Evolutionary conservation across 2,888 invertebrate species (phyloP).

Genomic region (Petrophora chlorosata): DNA sequence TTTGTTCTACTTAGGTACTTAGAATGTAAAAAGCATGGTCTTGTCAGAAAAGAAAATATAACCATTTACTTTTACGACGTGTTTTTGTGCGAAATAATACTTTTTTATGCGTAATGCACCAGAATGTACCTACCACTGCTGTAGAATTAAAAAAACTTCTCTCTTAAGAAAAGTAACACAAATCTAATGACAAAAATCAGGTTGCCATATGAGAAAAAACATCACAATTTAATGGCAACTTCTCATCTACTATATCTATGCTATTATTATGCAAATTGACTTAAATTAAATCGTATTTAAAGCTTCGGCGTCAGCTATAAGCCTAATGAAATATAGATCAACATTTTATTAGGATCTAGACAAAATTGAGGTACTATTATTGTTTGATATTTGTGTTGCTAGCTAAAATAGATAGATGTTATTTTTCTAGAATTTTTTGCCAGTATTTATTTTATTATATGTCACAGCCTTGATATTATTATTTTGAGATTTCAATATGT

Average conservation of each 20-base stretch:
- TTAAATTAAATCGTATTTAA: conserved; percentile 31
- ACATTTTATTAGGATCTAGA: neutral
- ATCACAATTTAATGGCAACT: conserved; percentile 28
- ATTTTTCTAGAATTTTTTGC: neutral
- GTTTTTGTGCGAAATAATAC: conserved; percentile 36
- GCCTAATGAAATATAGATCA: conserved; percentile 23
- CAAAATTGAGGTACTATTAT: conserved; percentile 23
- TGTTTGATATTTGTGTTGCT: conserved; percentile 9
- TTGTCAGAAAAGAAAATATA: too few relatives aligned
- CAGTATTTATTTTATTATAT: conserved; percentile 6
- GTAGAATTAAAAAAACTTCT: conserved; percentile 2
- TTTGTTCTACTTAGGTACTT: too few relatives aligned
- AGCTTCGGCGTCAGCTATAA: conserved; percentile 29
- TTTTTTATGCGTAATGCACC: conserved; percentile 23
- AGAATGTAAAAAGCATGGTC: too few relatives aligned
- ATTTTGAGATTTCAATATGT: conserved; percentile 1
- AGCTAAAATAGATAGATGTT: conserved; percentile 22
- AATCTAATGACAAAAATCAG: conserved; percentile 26
- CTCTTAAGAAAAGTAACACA: conserved; percentile 10
- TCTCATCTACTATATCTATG: conserved; percentile 13
- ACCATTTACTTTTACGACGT: conserved; percentile 18
- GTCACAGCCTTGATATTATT: conserved; percentile 29
- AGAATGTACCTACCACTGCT: conserved; percentile 14
- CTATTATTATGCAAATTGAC: conserved; percentile 21
- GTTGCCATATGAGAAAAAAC: conserved; percentile 23